These are phyloP conservation scores for Phrynosoma blainvillii DNA, from an alignment of 2,113 vertebrate species.

Conservation along the genomic window DNA sequence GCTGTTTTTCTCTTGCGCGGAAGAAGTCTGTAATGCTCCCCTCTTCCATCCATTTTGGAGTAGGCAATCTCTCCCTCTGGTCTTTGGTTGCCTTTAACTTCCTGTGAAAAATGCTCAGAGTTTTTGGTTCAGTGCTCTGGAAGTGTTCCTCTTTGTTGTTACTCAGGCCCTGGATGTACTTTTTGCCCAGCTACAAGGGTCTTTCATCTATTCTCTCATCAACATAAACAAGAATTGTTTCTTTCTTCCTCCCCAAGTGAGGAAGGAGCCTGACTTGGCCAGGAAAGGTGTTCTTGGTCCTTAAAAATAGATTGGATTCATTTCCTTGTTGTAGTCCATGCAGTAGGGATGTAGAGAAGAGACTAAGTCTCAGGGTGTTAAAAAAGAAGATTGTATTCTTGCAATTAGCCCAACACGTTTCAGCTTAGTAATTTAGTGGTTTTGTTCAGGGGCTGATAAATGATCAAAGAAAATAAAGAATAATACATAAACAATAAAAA, in stretches of 20 bases:
- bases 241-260: background rate
- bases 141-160: background rate
- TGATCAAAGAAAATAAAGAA: too few species aligned
- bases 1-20: background rate
- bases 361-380: too few species aligned
- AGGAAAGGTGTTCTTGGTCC: background rate
- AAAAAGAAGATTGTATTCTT: too few species aligned
- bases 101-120: background rate
- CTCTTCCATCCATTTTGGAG: background rate
- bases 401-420: too few species aligned
- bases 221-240: background rate
- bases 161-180: background rate
- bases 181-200: background rate
- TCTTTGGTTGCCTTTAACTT: background rate
- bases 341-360: too few species aligned
- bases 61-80: background rate
- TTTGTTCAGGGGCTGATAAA: too few species aligned
- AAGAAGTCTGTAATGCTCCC: too few species aligned
- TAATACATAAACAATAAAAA: too few species aligned
- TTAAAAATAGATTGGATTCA: background rate
- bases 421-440: too few species aligned
- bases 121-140: background rate
- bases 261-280: background rate
- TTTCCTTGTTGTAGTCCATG: background rate
- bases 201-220: background rate